phyloP scores from a whole-genome alignment of 2,888 invertebrate species.

The Rhingia rostrata region DNA sequence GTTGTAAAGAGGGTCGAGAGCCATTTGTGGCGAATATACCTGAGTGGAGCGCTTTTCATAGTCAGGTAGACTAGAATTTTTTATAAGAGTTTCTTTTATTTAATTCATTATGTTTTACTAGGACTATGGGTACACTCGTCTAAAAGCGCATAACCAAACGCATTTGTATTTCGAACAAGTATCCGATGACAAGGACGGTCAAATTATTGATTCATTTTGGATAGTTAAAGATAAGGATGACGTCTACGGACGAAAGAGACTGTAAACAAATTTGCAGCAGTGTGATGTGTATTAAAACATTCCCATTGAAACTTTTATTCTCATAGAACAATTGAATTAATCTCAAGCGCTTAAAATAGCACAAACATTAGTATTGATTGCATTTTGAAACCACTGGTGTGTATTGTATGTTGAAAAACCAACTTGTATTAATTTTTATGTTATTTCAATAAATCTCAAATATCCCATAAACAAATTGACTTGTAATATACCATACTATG shows the following conservation, averaged over 20 bases:
- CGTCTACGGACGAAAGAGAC: slow-evolving; percentile 74
- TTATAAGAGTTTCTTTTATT: neutral
- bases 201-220: slow-evolving; percentile 88
- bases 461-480: no score
- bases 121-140: slow-evolving; percentile 96
- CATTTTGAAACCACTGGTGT: neutral
- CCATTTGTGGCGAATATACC: slow-evolving; percentile 85
- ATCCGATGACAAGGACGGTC: slow-evolving; percentile 88
- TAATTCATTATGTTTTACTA: slow-evolving; percentile 66
- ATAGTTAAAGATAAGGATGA: slow-evolving; percentile 85
- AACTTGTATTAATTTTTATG: neutral
- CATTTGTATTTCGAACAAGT: slow-evolving; percentile 96
- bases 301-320: neutral
- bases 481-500: no score
- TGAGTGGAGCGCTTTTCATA: slow-evolving; percentile 93
- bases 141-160: slow-evolving; percentile 90
- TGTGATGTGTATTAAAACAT: neutral
- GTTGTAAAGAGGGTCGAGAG: slow-evolving; percentile 93
- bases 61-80: slow-evolving; percentile 80
- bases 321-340: neutral
- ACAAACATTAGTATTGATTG: slow-evolving; percentile 13
- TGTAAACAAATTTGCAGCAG: neutral
- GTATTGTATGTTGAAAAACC: neutral
- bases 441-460: slow-evolving; percentile 1
- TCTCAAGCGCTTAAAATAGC: neutral